Conservation (phyloP, 2,888 invertebrate species). For the Apotomis turbidana region DNA sequence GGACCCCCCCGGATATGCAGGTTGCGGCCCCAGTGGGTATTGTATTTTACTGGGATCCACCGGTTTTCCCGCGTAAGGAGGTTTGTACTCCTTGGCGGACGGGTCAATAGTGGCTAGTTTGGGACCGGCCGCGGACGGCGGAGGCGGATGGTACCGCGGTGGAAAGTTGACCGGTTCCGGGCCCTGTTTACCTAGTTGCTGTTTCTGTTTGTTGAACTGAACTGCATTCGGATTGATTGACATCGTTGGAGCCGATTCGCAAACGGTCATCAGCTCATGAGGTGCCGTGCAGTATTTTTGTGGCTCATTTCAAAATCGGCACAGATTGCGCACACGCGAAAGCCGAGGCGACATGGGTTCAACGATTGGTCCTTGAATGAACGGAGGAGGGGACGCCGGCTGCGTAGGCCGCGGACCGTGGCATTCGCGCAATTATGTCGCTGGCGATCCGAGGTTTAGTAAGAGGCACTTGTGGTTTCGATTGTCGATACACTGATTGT, state of each 20-base stretch:
- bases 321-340: constrained; percentile 62
- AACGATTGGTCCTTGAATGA: constrained; percentile 82
- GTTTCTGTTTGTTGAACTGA: constrained; percentile 80
- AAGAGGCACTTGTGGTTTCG: constrained; percentile 34
- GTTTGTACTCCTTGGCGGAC: constrained; percentile 76
- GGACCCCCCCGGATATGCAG: constrained; percentile 65
- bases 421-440: constrained; percentile 77
- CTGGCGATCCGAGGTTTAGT: constrained; percentile 48
- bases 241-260: constrained; percentile 66
- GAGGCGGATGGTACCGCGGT: constrained; percentile 91
- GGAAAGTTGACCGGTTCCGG: constrained; percentile 85
- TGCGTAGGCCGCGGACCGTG: constrained; percentile 80
- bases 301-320: constrained; percentile 67
- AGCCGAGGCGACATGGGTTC: constrained; percentile 72
- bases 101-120: constrained; percentile 86
- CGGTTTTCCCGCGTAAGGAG: constrained; percentile 68
- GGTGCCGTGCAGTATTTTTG: constrained; percentile 55
- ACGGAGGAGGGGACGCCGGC: constrained; percentile 78
- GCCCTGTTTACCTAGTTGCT: constrained; percentile 82
- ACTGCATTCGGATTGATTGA: constrained; percentile 80
- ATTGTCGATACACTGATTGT: constrained; percentile 28
- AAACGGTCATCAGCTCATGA: constrained; percentile 65
- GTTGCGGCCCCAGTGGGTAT: constrained; percentile 65
- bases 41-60: constrained; percentile 70
- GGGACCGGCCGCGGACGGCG: constrained; percentile 85